These are phyloP conservation scores for Dendrolimus pini DNA, from an alignment of 2,888 invertebrate genomes.

Conservation along the genomic window DNA sequence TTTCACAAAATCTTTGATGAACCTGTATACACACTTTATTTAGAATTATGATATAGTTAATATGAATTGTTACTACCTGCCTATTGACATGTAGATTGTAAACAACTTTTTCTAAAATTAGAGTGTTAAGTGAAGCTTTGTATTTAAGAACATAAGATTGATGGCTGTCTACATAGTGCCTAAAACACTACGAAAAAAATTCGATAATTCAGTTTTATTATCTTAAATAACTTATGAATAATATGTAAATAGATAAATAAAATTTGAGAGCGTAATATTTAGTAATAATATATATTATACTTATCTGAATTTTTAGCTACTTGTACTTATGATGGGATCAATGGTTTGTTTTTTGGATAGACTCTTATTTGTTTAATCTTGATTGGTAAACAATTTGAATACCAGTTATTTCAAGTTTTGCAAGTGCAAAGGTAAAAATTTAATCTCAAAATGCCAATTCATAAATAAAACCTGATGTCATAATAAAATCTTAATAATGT, in stretches of 20 bases:
- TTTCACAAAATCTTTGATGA: constrained; percentile 17
- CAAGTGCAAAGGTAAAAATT: too few species aligned
- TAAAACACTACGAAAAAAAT: constrained; percentile 72
- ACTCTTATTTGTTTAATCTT: too few species aligned
- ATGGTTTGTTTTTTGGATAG: constrained; percentile 12
- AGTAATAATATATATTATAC: constrained; percentile 20
- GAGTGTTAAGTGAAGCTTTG: constrained; percentile 60
- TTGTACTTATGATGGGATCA: constrained; percentile 65
- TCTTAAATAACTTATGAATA: constrained; percentile 50
- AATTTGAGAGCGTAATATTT: constrained; percentile 51
- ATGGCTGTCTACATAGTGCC: constrained; percentile 78
- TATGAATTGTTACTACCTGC: constrained; percentile 69
- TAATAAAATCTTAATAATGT: too few species aligned
- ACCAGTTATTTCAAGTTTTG: too few species aligned
- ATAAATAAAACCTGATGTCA: too few species aligned
- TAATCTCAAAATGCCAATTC: too few species aligned
- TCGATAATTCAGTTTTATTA: constrained; percentile 73
- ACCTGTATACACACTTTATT: constrained; percentile 42
- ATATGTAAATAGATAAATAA: constrained; percentile 55
- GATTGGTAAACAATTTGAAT: too few species aligned
- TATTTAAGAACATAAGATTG: constrained; percentile 70
- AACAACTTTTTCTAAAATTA: constrained; percentile 54
- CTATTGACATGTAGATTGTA: constrained; percentile 71
- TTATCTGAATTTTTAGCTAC: constrained; percentile 46
- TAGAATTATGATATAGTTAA: constrained; percentile 38